Evolutionary conservation across 2,113 vertebrate genomes (phyloP).

Genomic region (Sander lucioperca): DNA sequence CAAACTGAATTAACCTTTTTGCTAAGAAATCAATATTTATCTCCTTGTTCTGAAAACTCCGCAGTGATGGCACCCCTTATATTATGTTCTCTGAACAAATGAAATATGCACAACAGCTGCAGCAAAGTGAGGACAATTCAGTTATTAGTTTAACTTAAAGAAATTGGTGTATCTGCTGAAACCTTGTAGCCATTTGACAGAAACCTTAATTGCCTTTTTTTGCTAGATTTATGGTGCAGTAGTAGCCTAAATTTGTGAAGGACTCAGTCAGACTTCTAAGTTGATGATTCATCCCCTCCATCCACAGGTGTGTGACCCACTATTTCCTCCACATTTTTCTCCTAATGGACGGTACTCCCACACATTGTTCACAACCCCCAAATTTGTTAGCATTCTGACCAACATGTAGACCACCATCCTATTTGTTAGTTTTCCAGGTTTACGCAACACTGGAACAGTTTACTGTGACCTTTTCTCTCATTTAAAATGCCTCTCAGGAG

Average conservation of each 20-base stretch:
- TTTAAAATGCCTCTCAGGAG: slow-evolving; percentile 17
- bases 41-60: too few relatives aligned
- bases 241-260: not conserved
- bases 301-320: slow-evolving; percentile 1
- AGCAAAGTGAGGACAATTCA: too few relatives aligned
- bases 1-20: too few relatives aligned
- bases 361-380: slow-evolving; percentile 26
- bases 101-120: too few relatives aligned
- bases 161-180: not conserved
- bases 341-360: slow-evolving; percentile 18
- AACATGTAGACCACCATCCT: not conserved
- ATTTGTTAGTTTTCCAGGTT: slow-evolving; percentile 37
- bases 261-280: not conserved
- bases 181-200: not conserved
- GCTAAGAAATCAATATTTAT: too few relatives aligned
- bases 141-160: too few relatives aligned
- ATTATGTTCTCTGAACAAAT: too few relatives aligned
- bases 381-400: slow-evolving; percentile 45
- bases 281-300: slow-evolving; percentile 11
- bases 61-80: too few relatives aligned
- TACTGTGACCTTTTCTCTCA: slow-evolving; percentile 38
- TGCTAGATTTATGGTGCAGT: not conserved
- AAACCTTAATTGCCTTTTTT: not conserved
- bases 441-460: slow-evolving; percentile 28
- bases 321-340: slow-evolving; percentile 1